Evolutionary conservation across 2,888 invertebrate genomes (phyloP).

Genomic region (Eretmocerus hayati): DNA sequence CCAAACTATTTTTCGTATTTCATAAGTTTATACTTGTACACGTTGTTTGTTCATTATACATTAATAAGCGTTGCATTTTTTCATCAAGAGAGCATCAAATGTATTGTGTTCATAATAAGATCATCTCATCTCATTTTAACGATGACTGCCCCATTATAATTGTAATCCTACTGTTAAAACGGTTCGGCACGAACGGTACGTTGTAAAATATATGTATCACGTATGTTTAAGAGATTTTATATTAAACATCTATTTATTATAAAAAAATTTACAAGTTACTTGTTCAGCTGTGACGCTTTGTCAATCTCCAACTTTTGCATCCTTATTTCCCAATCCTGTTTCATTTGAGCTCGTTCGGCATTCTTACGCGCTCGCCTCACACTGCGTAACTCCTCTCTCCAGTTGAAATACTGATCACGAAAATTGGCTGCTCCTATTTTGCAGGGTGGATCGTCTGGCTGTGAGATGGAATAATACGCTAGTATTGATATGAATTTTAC

Average conservation of each 20-base stretch:
- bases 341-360: slow-evolving; percentile 34
- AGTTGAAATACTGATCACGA: slow-evolving; percentile 65
- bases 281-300: background rate
- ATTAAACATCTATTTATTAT: too few species aligned
- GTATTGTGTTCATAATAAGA: background rate
- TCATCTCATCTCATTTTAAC: background rate
- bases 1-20: slow-evolving; percentile 17
- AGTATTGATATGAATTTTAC: background rate
- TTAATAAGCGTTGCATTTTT: too few species aligned
- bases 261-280: too few species aligned
- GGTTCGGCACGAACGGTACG: slow-evolving; percentile 8
- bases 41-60: too few species aligned
- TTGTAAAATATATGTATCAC: slow-evolving; percentile 17
- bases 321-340: slow-evolving; percentile 19
- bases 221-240: slow-evolving; percentile 13
- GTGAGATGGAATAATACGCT: background rate
- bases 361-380: slow-evolving; percentile 53
- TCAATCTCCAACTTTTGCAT: slow-evolving; percentile 14
- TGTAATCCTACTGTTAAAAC: slow-evolving; percentile 16
- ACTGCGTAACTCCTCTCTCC: slow-evolving; percentile 59
- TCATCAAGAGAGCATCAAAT: background rate
- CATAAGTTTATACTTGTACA: slow-evolving; percentile 9
- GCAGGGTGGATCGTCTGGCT: slow-evolving; percentile 30
- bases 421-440: slow-evolving; percentile 48
- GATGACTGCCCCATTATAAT: too few species aligned